phyloP scores from a whole-genome alignment of 23 tunicate genomes.

The Aplidium turbinatum region DNA sequence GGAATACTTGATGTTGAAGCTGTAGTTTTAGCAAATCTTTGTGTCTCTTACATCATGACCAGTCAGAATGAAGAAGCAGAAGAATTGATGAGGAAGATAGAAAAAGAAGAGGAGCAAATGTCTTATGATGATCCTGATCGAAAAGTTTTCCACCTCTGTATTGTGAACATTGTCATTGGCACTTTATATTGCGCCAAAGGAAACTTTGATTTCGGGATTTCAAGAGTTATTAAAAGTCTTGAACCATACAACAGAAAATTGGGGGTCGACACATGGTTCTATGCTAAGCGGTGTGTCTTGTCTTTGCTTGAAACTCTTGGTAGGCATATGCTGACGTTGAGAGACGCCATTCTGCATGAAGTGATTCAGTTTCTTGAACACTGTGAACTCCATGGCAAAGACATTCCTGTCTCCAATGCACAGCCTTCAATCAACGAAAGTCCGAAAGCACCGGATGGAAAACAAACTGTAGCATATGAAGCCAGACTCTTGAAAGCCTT shows the following conservation, averaged over 20 bases:
- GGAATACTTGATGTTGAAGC: constrained; percentile 93
- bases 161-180: constrained; percentile 95
- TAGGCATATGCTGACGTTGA: constrained; percentile 83
- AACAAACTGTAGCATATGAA: constrained; percentile 90
- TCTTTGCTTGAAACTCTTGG: constrained; percentile 89
- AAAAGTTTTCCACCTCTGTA: constrained; percentile 92
- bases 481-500: constrained; percentile 83
- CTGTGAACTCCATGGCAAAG: constrained; percentile 89
- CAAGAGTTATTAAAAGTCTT: constrained; percentile 91
- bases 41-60: constrained; percentile 98
- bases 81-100: constrained; percentile 97
- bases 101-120: constrained; percentile 96
- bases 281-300: constrained; percentile 87
- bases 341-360: constrained; percentile 82
- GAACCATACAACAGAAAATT: constrained; percentile 98
- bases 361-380: constrained; percentile 77
- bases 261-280: constrained; percentile 99
- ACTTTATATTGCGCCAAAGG: constrained; percentile 93
- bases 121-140: constrained; percentile 98
- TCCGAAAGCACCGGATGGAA: constrained; percentile 74
- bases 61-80: constrained; percentile 99
- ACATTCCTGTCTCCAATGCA: constrained; percentile 59
- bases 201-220: constrained; percentile 92
- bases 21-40: constrained; percentile 95
- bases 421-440: constrained; percentile 54